Base-by-base conservation (phyloP, 2,113 vertebrate genomes). In the Barnardius zonarius region DNA sequence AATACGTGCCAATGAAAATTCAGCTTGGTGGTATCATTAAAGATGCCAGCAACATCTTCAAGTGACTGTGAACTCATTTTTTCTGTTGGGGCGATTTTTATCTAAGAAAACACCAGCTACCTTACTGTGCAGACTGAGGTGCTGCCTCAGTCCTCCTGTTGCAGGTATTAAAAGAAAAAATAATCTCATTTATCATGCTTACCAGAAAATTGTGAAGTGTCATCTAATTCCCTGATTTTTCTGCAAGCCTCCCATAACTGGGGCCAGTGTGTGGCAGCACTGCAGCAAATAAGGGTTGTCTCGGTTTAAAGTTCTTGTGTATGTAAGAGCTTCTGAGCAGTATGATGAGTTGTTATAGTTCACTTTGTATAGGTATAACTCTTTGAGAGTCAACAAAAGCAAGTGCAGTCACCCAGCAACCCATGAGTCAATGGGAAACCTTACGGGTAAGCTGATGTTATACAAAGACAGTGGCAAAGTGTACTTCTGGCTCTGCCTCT, bases 351-450 rank as follows among this genome's bases (percentile, higher is more conserved):
- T 86, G 4, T 88, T 66, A 14, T 48, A 61, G 63, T 63, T 55
- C 7, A 10, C 30, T 76, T 83, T 1, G 0, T 49, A 6, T 20
- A 27, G 16, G 4, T 61, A 5, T 43, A 22, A 49, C 41, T 57
- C 66, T 79, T 52, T 0, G 3, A 73, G 59, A 63, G 7, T 14
- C 0, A 0, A 28, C n/a, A 23, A 64, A 82, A 48, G 18, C 44
- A 80, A 80, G 18, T 67, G 23, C 24, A 54, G 28, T 63, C 37
- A 88, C 41, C 3, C 33, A 85, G 19, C 33, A 89, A 41, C 11
- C n/a, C 1, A 1, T 22, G 51, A 69, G 17, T 54, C 41, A 74
- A 15, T 37, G 54, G 57, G 43, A 86, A 76, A 37, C 17, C 6
- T 25, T 83, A 1, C 4, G 52, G 59, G 13, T 88, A 43, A 93